Base-by-base conservation (phyloP, 2,888 invertebrate species). In the Lutraria lutraria region DNA sequence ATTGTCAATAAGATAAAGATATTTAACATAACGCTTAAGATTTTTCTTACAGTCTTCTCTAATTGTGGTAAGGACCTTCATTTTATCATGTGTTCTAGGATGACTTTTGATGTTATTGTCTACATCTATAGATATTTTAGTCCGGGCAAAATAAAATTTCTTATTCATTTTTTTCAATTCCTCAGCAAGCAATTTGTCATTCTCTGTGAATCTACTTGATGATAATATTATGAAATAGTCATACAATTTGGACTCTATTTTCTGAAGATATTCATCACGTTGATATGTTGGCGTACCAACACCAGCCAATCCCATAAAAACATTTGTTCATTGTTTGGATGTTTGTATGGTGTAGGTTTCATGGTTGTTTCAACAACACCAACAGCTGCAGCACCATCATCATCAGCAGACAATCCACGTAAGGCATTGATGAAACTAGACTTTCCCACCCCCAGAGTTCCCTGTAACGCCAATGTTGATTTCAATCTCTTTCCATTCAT, bases 191-290 rank as follows among this genome's bases (percentile, higher is more conserved):
- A 91, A 92, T n/a, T 83, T 16, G 72, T 93, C 92, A 68, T 88
- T 83, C 12, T 81, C 87, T 15, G 88, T 90, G 63, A 92, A 93
- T 60, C 93, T 53, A 19, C 29, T 80, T 25, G 68, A 53, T 3
- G 89, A 85, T n/a, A 92, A 81, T 29, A 93, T 72, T n/a, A 93
- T 79, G 82, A 92, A 92, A 29, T 90, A 87, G 68, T 93, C 93
- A 82, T 88, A 93, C 0, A 72, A 79, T 12, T 89, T 81, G 29
- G 86, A 86, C 19, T 76, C 68, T n/a, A 92, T 81, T 13, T 72
- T 60, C 31, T 76, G 72, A 6, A 89, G 43, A 63, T 92, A 92
- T 4, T 15, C 34, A 29, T 87, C 43, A n/a, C 83, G 60, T n/a
- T 89, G 87, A 56, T 86, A 91, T 6, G 72, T 60, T 8, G 88